Percentiles rank a stretch among this genome's conserved stretches.
Conservation (phyloP, 1,140 invertebrate genomes). For the Schmidtea mediterranea region DNA sequence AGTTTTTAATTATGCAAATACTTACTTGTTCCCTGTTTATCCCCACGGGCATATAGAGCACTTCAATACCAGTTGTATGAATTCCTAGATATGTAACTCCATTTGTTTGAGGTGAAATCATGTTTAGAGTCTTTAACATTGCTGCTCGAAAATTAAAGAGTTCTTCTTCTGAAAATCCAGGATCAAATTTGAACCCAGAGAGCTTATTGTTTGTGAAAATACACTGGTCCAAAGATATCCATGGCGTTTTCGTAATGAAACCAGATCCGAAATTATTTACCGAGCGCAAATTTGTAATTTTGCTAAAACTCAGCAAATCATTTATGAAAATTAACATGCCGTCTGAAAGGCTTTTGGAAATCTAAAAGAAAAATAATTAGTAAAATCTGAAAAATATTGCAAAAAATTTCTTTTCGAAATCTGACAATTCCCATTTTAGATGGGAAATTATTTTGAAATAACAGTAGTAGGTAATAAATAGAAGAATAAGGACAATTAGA, state of each 20-base stretch:
- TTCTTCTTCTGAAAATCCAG: conserved; percentile 41
- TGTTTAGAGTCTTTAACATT: background rate
- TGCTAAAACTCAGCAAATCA: conserved; percentile 35
- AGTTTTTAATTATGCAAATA: no score
- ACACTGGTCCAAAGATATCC: conserved; percentile 13
- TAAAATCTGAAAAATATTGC: no score
- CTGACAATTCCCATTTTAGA: no score
- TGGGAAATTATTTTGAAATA: no score
- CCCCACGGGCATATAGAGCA: no score
- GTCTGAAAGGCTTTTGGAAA: conserved; percentile 32
- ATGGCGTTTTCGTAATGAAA: conserved; percentile 14
- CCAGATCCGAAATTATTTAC: conserved; percentile 17
- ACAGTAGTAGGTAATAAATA: no score
- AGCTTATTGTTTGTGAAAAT: conserved; percentile 38
- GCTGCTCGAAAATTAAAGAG: conserved; percentile 13
- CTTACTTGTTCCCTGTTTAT: no score
- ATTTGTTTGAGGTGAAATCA: background rate
- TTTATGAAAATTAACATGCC: conserved; percentile 57
- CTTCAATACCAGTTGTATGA: no score
- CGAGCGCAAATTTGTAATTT: background rate
- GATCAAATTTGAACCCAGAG: conserved; percentile 69
- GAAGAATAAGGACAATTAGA: no score
- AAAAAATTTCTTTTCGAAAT: no score
- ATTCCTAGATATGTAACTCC: no score
- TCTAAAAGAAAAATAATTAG: background rate